Evolutionary conservation across 2,888 invertebrate genomes (phyloP), one percentile per base, ranked within the genome.

Genomic region (Cephus spinipes): DNA sequence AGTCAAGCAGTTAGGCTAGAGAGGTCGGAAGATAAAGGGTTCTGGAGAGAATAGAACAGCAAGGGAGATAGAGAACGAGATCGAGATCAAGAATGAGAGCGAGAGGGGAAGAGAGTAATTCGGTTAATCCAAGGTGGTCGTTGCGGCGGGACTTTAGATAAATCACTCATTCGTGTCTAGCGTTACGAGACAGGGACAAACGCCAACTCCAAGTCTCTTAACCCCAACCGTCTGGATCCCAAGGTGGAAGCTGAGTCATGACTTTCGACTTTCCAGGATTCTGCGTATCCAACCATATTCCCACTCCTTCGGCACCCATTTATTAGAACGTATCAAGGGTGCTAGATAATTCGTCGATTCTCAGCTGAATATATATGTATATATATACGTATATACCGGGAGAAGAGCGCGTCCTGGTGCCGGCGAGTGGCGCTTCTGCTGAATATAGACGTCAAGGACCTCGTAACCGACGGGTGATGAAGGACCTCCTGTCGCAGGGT

Each of bases 41-140:
- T 55, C 55, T 55, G 55, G 55, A 55, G 55, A 55, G 55, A 55
- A 55, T 55, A 23, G 55, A 55, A 55, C 55, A 2, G 55, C 0
- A 6, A 55, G 55, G 55, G 55, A 55, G 55, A 55, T 55, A 15
- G 55, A 55, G 55, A 23, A 23, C 23, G 23, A 55, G 55, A 55
- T 33, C 31, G 31, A 71, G 80, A 77, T 76, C 79, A 80, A 68
- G 74, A 55, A 40, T 76, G 74, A 74, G 75, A 36, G 74, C 75
- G 76, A 73, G 76, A 83, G 80, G 78, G 79, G 80, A 32, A 78
- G 75, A 73, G 84, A 81, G 88, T 88, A 87, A 88, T 89, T 88
- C 88, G 85, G 87, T 86, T 87, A 87, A 88, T 90, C 90, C 87
- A 88, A 89, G 87, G 89, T 82, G 86, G 87, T 87, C 88, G 87